Percentiles rank a stretch among this genome's conserved stretches.
phyloP scores from a whole-genome alignment of 2,797 vertebrate species.

The Lates japonicus region DNA sequence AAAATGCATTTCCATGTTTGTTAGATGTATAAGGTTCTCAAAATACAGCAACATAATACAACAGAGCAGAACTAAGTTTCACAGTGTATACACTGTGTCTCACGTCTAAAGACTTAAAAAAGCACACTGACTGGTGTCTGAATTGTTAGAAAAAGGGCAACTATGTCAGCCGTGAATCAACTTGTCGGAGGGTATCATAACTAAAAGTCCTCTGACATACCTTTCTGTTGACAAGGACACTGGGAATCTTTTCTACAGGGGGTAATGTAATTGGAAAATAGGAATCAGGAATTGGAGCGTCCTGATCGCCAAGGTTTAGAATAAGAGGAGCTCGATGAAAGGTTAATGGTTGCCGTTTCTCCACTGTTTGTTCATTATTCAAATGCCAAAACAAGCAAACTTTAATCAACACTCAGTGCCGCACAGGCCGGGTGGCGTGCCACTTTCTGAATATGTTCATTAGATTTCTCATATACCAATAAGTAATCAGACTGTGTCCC shows the following conservation, averaged over 20 bases:
- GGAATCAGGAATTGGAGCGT: conserved; percentile 54
- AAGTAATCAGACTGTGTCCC: conserved; percentile 85
- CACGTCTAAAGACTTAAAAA: background rate
- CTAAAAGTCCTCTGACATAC: conserved; percentile 22
- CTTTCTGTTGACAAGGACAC: conserved; percentile 35
- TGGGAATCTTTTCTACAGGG: conserved; percentile 38
- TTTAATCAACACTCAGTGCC: conserved; percentile 84
- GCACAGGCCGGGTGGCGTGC: conserved; percentile 74
- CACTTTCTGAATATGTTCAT: conserved; percentile 84
- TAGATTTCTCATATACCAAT: conserved; percentile 89
- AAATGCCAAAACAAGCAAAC: conserved; percentile 88
- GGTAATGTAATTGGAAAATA: conserved; percentile 72
- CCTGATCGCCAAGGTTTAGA: conserved; percentile 67
- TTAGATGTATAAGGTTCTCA: background rate
- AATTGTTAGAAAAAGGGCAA: conserved; percentile 8
- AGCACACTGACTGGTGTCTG: background rate
- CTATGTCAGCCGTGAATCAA: conserved; percentile 10
- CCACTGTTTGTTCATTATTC: conserved; percentile 88
- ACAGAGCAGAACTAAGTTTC: background rate
- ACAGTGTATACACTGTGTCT: background rate
- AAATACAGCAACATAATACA: background rate
- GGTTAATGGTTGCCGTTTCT: conserved; percentile 87
- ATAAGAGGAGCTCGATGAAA: conserved; percentile 79
- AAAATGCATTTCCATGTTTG: background rate
- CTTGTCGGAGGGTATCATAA: conserved; percentile 11